phyloP scores from a whole-genome alignment of 2,797 vertebrate species.

The Lindbergichthys nudifrons region DNA sequence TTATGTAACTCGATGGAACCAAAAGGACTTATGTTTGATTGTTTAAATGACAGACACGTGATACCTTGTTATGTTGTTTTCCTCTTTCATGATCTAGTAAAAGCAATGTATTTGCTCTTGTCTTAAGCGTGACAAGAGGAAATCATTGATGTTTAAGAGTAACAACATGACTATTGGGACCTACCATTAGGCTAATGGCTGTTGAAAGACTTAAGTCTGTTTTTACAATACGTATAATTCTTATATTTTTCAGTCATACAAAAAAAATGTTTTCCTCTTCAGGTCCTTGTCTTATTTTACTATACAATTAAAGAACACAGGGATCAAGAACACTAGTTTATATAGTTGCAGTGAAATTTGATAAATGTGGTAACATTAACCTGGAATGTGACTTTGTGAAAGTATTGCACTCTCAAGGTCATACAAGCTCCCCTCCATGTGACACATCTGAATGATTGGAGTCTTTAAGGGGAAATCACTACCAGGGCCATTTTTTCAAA shows the following conservation, averaged over 20 bases:
- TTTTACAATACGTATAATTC: background rate
- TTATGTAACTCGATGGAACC: constrained; percentile 28
- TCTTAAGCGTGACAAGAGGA: background rate
- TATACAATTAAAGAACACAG: background rate
- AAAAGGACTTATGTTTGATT: constrained; percentile 23
- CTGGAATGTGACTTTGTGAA: constrained; percentile 2
- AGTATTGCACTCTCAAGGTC: background rate
- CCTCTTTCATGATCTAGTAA: constrained; percentile 6
- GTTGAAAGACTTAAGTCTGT: background rate
- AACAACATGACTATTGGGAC: constrained; percentile 11
- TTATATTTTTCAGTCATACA: background rate
- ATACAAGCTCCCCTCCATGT: background rate
- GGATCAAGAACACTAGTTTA: background rate
- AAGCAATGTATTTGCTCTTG: constrained; percentile 2
- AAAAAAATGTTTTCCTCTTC: background rate
- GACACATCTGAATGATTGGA: constrained; percentile 20
- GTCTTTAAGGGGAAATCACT: constrained; percentile 24
- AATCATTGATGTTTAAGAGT: background rate
- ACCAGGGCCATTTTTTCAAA: constrained; percentile 44
- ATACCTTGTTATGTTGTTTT: background rate
- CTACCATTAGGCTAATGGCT: background rate
- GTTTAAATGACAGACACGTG: constrained; percentile 9
- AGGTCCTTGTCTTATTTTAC: background rate
- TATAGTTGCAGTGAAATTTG: background rate
- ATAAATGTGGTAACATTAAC: background rate